These are phyloP conservation scores for Gasteruption jaculator DNA, from an alignment of 2,888 invertebrate species.

Conservation along the genomic window DNA sequence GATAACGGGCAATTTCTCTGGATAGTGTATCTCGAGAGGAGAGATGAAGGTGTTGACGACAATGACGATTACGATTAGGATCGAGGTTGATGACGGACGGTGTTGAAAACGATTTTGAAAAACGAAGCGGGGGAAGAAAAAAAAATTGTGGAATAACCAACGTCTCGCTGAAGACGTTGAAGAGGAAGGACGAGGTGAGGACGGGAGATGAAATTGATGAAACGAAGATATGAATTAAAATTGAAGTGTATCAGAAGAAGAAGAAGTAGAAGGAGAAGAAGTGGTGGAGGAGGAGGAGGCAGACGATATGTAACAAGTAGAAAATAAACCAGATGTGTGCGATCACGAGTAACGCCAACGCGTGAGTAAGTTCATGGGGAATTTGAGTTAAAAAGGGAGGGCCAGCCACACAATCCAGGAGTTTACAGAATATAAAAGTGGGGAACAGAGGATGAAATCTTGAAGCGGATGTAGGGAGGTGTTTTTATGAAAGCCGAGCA, in stretches of 20 bases:
- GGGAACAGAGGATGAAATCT: constrained; percentile 35
- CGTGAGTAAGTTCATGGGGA: constrained; percentile 43
- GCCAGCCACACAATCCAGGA: constrained; percentile 20
- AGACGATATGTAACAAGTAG: constrained; percentile 4
- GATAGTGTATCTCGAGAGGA: too few relatives aligned
- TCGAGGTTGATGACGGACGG: neutral
- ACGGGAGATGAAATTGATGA: constrained; percentile 7
- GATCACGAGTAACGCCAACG: constrained; percentile 31
- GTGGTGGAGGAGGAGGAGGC: constrained; percentile 9
- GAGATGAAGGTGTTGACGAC: neutral
- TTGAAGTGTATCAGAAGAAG: too few relatives aligned
- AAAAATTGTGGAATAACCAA: too few relatives aligned
- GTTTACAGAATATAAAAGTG: constrained; percentile 8
- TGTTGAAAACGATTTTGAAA: neutral
- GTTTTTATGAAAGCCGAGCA: constrained; percentile 50
- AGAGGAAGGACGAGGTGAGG: constrained; percentile 11
- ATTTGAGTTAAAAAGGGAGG: constrained; percentile 37
- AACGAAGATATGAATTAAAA: too few relatives aligned
- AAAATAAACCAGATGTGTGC: constrained; percentile 34
- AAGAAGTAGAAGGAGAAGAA: constrained; percentile 10
- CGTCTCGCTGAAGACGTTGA: too few relatives aligned
- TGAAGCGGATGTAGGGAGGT: constrained; percentile 49
- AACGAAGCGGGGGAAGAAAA: neutral
- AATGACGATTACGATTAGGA: too few relatives aligned
- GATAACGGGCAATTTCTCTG: too few relatives aligned